Conservation (phyloP, 2,888 invertebrate genomes). For the Drosophila macrothrix region DNA sequence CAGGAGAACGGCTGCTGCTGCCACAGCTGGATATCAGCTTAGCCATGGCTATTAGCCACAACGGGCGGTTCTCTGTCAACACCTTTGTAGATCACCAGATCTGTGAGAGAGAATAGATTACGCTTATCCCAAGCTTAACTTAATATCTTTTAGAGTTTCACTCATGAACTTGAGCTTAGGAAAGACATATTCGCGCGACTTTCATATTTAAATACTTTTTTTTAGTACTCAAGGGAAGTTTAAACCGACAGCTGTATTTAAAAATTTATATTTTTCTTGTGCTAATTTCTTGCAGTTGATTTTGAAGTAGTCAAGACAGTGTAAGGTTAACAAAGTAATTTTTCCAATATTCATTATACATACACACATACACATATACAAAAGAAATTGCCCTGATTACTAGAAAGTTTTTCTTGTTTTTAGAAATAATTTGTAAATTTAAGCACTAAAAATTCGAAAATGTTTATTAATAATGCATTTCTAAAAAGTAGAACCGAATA, state of each 20-base stretch:
- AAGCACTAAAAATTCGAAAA: too few species aligned
- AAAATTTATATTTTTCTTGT: background rate
- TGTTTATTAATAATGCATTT: background rate
- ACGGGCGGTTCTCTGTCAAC: slow-evolving; percentile 17
- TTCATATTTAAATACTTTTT: background rate
- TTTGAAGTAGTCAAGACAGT: too few species aligned
- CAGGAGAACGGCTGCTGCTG: slow-evolving; percentile 31
- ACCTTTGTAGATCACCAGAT: slow-evolving; percentile 25
- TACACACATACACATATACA: too few species aligned
- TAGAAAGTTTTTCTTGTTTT: background rate
- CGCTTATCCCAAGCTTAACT: slow-evolving; percentile 6
- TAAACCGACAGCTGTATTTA: background rate
- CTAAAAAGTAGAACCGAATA: background rate
- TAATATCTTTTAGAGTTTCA: background rate
- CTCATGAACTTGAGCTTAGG: background rate
- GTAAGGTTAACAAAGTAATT: too few species aligned
- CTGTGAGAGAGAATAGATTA: slow-evolving; percentile 9
- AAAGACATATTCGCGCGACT: background rate
- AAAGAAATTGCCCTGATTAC: background rate
- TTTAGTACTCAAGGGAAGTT: background rate
- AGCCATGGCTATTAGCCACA: slow-evolving; percentile 26
- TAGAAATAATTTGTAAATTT: background rate
- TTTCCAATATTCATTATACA: background rate
- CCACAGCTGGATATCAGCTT: slow-evolving; percentile 41
- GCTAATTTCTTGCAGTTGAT: too few species aligned